Base-by-base conservation (phyloP, 2,888 invertebrate species). In the Athetis lepigone region DNA sequence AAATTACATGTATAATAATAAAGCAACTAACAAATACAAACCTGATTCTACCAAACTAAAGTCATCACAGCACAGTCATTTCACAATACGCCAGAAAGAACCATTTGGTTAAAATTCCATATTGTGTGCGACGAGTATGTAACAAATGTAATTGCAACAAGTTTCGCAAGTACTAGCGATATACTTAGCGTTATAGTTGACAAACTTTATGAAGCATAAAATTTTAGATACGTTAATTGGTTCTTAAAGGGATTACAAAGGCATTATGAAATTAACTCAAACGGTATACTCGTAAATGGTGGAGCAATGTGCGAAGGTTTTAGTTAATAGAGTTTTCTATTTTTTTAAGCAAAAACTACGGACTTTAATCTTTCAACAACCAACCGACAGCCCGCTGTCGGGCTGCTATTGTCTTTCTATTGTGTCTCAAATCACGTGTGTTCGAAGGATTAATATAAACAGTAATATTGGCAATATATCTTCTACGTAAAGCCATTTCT, bases 101-200 rank as follows among this genome's bases (percentile, higher is more conserved):
- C 18, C 23, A 45, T 45, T 61, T 25, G n/a, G 51, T 63, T 39
- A 39, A 63, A 33, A 63, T 63, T 46, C 45, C 33, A 8, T 37
- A 2, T 13, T 19, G 43, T 37, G 33, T 36, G 25, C 4, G 40
- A 40, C 18, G 19, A 21, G 18, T 46, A 47, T 16, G 19, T 1
- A 49, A 27, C 19, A 61, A 36, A 42, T 21, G 36, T 13, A 25
- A 40, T 59, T 47, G 47, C 25, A 39, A 25, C 13, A 25, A 37
- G 6, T 33, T 4, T 4, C 13, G 23, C 13, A 25, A 19, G 9
- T 8, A 40, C 3, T n/a, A 37, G 1, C 7, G 9, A 2, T 43
- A 21, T 21, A 18, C n/a, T 2, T 9, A 8, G 4, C 5, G 18
- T 21, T 7, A 27, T n/a, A 4, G 4, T 40, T 40, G 23, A 46